These are phyloP conservation scores for Rhipidura dahli DNA, from an alignment of 2,113 vertebrate species.

Conservation along the genomic window DNA sequence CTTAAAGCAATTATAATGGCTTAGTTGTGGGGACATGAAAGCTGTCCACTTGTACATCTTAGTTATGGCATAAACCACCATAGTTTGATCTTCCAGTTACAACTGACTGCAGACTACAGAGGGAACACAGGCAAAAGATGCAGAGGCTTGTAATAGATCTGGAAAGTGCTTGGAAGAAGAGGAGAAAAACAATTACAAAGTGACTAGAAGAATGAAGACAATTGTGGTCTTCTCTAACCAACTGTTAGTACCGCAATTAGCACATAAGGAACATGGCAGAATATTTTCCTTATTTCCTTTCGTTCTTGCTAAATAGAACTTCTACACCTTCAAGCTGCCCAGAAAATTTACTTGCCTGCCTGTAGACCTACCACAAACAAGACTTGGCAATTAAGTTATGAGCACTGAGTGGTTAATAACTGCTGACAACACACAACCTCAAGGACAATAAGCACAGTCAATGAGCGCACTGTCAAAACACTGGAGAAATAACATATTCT, in stretches of 20 bases:
- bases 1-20: background rate
- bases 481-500: background rate
- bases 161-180: background rate
- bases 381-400: background rate
- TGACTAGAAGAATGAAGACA: background rate
- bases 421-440: background rate
- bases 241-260: background rate
- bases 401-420: background rate
- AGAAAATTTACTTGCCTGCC: background rate
- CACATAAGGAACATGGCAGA: accelerated
- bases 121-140: background rate
- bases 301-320: background rate
- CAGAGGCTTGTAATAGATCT: background rate
- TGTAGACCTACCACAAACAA: background rate
- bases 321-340: background rate
- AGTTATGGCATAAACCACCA: background rate
- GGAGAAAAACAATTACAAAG: background rate
- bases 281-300: background rate
- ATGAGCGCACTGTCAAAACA: background rate
- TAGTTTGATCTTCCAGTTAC: background rate
- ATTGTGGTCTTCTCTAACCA: background rate
- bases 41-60: background rate
- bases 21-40: background rate
- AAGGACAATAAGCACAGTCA: background rate
- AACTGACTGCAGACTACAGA: background rate